Base-by-base conservation (phyloP, 2,113 vertebrate genomes). In the Turdus rufiventris region DNA sequence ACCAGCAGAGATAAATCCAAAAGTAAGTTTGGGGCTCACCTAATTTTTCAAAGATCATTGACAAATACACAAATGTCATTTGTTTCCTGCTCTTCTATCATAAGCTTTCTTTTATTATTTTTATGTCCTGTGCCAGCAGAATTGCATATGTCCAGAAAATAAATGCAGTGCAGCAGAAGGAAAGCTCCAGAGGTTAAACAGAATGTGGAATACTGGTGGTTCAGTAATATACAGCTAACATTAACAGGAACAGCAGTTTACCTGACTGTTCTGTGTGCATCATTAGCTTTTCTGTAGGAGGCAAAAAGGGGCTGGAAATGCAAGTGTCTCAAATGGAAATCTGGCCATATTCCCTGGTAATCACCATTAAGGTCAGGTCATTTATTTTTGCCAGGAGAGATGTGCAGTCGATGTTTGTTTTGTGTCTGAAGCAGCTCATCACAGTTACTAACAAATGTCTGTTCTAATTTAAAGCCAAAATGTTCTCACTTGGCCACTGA, bases 41-140 rank as follows among this genome's bases (percentile, higher is more conserved):
- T 95, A 40, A 75, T 94, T 93, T 86, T 85, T 90, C 90, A 90
- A 80, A 74, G 85, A 80, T 94, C 67, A 79, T 1, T 90, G 87
- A 71, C 62, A 93, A 95, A 89, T 67, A 26, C 60, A 83, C 26
- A 19, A 68, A 28, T 79, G 89, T 74, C 60, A 85, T 89, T 88
- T 89, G 54, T 68, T 88, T 93, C 63, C 73, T 85, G 66, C 63
- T 93, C 45, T 77, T 78, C 50, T 75, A 18, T 34, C 25, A 19
- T 45, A 48, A 86, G 31, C 28, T 88, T 57, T 34, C 45, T 78
- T 91, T 78, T 58, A 60, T 93, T 65, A 36, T 78, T 71, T 88
- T 56, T 84, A 61, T 70, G 83, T 85, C 63, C 9, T 51, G n/a
- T 61, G 79, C 78, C 68, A 88, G 47, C 29, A 86, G 65, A 88